Base-by-base conservation (phyloP, 2,113 vertebrate species). In the Centropristis striata region DNA sequence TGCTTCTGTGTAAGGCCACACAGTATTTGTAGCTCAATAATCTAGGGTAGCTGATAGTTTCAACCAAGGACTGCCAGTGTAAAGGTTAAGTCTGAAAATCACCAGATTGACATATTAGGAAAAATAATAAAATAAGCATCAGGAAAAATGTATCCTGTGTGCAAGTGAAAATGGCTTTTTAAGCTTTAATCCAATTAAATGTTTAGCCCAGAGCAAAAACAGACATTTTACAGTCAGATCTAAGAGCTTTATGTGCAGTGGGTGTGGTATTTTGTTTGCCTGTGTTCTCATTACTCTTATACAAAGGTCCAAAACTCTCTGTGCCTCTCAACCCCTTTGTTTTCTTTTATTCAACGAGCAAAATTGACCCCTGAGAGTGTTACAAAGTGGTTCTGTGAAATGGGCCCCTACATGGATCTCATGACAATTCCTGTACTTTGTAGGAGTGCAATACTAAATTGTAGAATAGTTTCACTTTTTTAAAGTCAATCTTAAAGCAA, bases 251-350 rank as follows among this genome's bases (percentile, higher is more conserved):
- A 8, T 46, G 13, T 42, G 36, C 18, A 11, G 27, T 11, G 18
- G 54, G 37, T 46, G 46, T 81, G 27, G 57, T 55, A 41, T 74
- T 69, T 47, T 55, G 28, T 69, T 46, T 47, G 42, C 58, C 36
- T 59, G 53, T 39, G 21, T 25, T 15, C 10, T 69, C 6, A 50
- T 14, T 60, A 10, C 28, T 71, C 27, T 55, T 20, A 37, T 27
- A 20, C 13, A 53, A 21, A 69, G 64, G 47, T 61, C 63, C 55
- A 37, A 81, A 50, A 21, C 36, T 58, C 50, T 69, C n/a, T 39
- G 15, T 20, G 27, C 36, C 41, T 23, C 27, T n/a, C 27, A 16
- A 41, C 5, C 37, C 4, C 20, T 25, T n/a, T n/a, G n/a, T 11
- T 60, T 2, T 44, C 25, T 37, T 32, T 39, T 25, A 18, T n/a